Evolutionary conservation across 2,113 vertebrate genomes (phyloP), one percentile per base, ranked within the genome.

Genomic region (Tyrannus savana): DNA sequence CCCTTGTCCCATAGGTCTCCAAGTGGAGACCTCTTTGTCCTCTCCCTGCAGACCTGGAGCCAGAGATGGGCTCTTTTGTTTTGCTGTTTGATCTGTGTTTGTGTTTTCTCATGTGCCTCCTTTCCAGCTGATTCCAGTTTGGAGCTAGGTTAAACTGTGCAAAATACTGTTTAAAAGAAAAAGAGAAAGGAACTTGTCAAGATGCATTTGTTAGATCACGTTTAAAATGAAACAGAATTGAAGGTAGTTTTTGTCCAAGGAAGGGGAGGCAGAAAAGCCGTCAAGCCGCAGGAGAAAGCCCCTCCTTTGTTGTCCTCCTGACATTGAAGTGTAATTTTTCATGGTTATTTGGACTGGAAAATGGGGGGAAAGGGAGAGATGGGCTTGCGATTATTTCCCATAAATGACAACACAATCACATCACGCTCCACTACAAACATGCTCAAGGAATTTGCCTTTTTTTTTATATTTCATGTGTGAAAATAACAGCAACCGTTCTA

Each of bases 301-400:
- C 94, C 97, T 97, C 98, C 98, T 99, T 98, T 99, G 98, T 99
- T 98, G 98, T 98, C 97, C 98, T 97, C 93, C 98, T 99, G 99
- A 99, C 98, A 99, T 98, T 98, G 99, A 98, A 98, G 98, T 99
- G 98, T 99, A 99, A 99, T 99, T 99, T 99, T 99, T 99, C 99
- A 99, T 99, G 99, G 98, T 99, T 99, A 99, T 99, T 99, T 99
- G 98, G 99, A 99, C 98, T 99, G 98, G 98, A 99, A 99, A 99
- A 99, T 99, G 97, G 97, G 93, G 96, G 78, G 91, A 98, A 98
- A 98, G 98, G 98, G 98, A 98, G 98, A 98, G 97, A 98, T 97
- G 97, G 98, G 98, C 98, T 99, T 98, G 98, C 95, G 98, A 99
- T 99, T 99, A 99, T 99, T 99, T 99, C 99, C 99, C 98, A 98